Conservation (phyloP, 2,888 invertebrate species). For the Allophyes oxyacanthae region DNA sequence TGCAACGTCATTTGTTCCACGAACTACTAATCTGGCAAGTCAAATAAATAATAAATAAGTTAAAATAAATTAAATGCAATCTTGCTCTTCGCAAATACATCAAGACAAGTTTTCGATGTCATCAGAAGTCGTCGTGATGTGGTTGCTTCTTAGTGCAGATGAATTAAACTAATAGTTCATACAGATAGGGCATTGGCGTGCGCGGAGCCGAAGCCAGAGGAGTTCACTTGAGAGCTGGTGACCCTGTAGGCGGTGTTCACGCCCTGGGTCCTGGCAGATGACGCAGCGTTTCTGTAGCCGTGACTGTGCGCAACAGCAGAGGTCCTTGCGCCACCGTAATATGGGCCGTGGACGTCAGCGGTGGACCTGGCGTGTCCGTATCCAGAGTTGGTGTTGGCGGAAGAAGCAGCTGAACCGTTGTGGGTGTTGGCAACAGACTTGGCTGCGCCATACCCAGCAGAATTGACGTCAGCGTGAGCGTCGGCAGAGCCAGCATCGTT, state of each 20-base stretch:
- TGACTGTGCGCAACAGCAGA: conserved; percentile 69
- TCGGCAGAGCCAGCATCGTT: conserved; percentile 63
- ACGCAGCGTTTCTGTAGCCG: conserved; percentile 72
- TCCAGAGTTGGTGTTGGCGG: conserved; percentile 66
- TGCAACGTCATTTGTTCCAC: conserved; percentile 29
- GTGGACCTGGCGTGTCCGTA: conserved; percentile 56
- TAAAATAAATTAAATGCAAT: conserved; percentile 63
- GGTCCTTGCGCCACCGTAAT: conserved; percentile 60
- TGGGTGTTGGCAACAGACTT: conserved; percentile 58
- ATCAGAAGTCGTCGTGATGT: conserved; percentile 81
- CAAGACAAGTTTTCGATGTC: conserved; percentile 79
- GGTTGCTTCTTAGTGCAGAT: conserved; percentile 65
- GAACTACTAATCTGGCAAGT: conserved; percentile 45
- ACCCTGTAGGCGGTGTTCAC: conserved; percentile 70
- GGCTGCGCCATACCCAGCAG: conserved; percentile 57
- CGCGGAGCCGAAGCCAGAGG: conserved; percentile 71
- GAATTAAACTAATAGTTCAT: conserved; percentile 53
- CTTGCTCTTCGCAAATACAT: conserved; percentile 75
- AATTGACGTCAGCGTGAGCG: conserved; percentile 66
- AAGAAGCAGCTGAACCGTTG: conserved; percentile 56
- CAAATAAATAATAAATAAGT: conserved; percentile 48
- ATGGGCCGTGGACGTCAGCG: conserved; percentile 57
- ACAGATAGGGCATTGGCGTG: conserved; percentile 73
- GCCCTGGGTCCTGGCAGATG: conserved; percentile 72
- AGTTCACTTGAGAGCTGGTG: conserved; percentile 72